A percentile compares a stretch with the other conserved stretches of the same genome.
Conservation (phyloP, 1,140 invertebrate species). For the Apolygus lucorum region DNA sequence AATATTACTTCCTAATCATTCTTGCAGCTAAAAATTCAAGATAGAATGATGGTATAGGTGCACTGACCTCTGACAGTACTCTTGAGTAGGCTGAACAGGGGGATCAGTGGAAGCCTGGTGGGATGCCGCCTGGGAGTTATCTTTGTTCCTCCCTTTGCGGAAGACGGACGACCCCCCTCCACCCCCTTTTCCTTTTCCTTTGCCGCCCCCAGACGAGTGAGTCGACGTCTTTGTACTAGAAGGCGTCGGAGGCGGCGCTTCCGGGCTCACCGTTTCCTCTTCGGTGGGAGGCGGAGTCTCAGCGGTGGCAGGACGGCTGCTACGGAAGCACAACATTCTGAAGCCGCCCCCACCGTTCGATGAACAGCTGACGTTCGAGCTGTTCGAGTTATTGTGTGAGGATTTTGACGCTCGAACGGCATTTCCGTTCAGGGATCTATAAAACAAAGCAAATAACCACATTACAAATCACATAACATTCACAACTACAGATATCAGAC, state of each 20-base stretch:
- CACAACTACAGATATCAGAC: no score
- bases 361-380: background rate
- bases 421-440: conserved; percentile 1
- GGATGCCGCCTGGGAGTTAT: conserved; percentile 39
- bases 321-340: conserved; percentile 19
- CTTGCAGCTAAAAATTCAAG: no score
- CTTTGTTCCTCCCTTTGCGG: conserved; percentile 23
- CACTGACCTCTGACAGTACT: conserved; percentile 48
- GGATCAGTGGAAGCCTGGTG: conserved; percentile 40
- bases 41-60: no score
- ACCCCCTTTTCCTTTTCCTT: conserved; percentile 16
- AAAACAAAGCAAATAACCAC: background rate
- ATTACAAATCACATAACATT: no score
- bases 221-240: background rate
- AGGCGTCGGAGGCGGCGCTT: background rate
- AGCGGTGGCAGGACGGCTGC: background rate
- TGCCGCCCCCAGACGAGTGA: background rate
- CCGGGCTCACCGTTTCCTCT: background rate
- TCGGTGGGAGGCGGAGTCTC: background rate
- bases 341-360: conserved; percentile 8
- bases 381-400: conserved; percentile 8
- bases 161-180: conserved; percentile 3
- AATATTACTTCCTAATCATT: no score
- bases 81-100: conserved; percentile 45
- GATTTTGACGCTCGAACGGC: background rate